Evolutionary conservation across 2,797 vertebrate species (phyloP).

Genomic region (Ceryle rudis): DNA sequence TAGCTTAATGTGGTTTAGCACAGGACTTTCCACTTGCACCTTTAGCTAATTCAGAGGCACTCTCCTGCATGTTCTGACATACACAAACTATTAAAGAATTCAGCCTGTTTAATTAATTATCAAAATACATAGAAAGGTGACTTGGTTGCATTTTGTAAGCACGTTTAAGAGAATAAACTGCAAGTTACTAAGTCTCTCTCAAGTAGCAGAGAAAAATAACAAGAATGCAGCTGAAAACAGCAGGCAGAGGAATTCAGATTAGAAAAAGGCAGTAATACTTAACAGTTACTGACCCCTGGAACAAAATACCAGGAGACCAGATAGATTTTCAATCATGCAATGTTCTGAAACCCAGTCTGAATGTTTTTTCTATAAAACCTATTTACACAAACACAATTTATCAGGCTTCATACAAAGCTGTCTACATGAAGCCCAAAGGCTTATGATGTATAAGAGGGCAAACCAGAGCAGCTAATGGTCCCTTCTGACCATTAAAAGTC

Average conservation of each 20-base stretch:
- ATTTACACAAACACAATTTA: not conserved
- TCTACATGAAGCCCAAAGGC: not conserved
- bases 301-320: not conserved
- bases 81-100: slow-evolving; percentile 38
- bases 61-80: not conserved
- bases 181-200: not conserved
- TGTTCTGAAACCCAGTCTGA: not conserved
- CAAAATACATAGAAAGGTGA: not conserved
- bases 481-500: not conserved
- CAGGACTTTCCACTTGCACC: slow-evolving; percentile 23
- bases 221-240: not conserved
- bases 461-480: not conserved
- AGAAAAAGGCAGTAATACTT: not conserved
- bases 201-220: not conserved
- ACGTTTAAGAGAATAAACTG: not conserved
- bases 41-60: slow-evolving; percentile 23
- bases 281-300: not conserved
- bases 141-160: not conserved
- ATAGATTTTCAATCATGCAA: not conserved
- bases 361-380: not conserved
- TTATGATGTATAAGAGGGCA: not conserved
- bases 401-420: not conserved
- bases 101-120: slow-evolving; percentile 42
- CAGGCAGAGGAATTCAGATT: not conserved
- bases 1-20: slow-evolving; percentile 63